These are phyloP conservation scores for Phymanthus crucifer DNA, from an alignment of 92 coral and sea anemone genomes.

Conservation along the genomic window DNA sequence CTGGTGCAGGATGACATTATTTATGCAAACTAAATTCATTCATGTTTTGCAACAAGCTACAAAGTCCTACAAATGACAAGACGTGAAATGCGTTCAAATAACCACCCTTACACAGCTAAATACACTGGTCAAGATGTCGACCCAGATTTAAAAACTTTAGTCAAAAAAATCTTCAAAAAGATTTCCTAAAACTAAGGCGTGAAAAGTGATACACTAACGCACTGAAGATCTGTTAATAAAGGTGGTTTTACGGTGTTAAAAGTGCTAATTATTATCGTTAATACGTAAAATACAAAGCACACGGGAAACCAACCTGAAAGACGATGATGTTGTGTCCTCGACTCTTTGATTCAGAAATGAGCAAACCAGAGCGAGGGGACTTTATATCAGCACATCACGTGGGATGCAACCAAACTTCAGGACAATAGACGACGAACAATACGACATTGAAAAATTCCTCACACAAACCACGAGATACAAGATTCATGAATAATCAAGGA, in stretches of 20 bases:
- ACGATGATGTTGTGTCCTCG: background rate
- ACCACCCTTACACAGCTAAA: too few species aligned
- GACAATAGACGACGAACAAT: conserved; percentile 35
- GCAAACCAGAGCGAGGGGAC: conserved; percentile 18
- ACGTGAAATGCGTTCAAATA: background rate
- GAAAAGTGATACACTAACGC: conserved; percentile 2
- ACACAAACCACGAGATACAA: conserved; percentile 10
- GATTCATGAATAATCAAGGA: conserved; percentile 10
- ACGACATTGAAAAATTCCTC: conserved; percentile 19
- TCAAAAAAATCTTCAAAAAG: background rate
- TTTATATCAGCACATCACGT: conserved; percentile 28
- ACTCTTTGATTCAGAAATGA: conserved; percentile 33
- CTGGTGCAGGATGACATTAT: conserved; percentile 15
- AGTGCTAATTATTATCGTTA: conserved; percentile 24
- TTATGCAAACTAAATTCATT: background rate
- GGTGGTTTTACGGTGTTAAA: background rate
- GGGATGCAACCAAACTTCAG: background rate
- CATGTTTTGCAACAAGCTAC: background rate
- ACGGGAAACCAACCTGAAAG: conserved; percentile 11
- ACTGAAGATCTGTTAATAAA: conserved; percentile 7
- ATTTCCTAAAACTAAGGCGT: background rate
- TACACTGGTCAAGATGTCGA: background rate
- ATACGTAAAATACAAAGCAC: background rate
- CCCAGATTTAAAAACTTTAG: background rate
- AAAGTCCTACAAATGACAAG: background rate